Evolutionary conservation across 2,888 invertebrate genomes (phyloP).

Genomic region (Cosmia trapezina): DNA sequence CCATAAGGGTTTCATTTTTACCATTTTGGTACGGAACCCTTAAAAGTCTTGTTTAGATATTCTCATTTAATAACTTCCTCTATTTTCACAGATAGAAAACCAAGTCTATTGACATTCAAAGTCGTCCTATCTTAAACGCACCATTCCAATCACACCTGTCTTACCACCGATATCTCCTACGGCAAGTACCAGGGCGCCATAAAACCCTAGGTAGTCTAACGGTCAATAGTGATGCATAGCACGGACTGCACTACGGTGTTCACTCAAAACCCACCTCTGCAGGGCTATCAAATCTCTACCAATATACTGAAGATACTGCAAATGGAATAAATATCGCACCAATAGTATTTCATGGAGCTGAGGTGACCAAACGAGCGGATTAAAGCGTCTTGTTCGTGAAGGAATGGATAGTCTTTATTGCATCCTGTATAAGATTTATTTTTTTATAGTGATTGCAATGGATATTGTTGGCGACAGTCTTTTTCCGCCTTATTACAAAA

Average conservation of each 20-base stretch:
- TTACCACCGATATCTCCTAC: background rate
- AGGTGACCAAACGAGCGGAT: conserved; percentile 50
- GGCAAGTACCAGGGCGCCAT: conserved; percentile 28
- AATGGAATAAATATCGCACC: conserved; percentile 81
- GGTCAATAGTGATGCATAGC: conserved; percentile 45
- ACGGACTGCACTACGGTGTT: conserved; percentile 38
- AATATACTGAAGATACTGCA: conserved; percentile 82
- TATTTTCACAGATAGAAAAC: background rate
- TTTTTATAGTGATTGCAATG: too few relatives aligned
- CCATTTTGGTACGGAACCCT: too few relatives aligned
- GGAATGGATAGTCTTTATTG: background rate
- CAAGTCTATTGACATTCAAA: background rate
- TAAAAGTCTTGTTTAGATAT: background rate
- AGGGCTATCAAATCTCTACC: conserved; percentile 75
- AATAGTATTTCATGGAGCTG: conserved; percentile 62
- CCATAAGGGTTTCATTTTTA: too few relatives aligned
- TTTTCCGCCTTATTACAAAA: too few relatives aligned
- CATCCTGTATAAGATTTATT: too few relatives aligned
- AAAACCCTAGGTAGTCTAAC: conserved; percentile 14
- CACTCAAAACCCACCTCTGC: conserved; percentile 54
- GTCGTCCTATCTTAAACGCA: background rate
- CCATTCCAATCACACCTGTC: conserved; percentile 7
- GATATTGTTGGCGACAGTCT: background rate
- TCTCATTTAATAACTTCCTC: background rate
- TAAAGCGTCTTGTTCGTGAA: background rate